Evolutionary conservation across 2,113 vertebrate species (phyloP).

Genomic region (Perccottus glenii): DNA sequence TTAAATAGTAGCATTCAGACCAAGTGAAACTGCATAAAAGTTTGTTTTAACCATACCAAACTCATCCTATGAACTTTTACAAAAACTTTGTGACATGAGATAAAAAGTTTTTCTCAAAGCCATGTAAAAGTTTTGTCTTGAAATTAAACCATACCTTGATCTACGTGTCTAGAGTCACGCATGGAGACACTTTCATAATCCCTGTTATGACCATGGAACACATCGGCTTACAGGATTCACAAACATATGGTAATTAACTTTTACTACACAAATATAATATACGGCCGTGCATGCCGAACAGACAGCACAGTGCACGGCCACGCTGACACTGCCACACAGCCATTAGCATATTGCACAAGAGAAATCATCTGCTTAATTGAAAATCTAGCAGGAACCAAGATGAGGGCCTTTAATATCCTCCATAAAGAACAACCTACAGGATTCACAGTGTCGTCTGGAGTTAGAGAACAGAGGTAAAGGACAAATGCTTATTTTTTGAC

Average conservation of each 20-base stretch:
- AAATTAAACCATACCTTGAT: constrained; percentile 28
- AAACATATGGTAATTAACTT: constrained; percentile 98
- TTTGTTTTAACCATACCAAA: too few relatives aligned
- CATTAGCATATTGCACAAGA: constrained; percentile 94
- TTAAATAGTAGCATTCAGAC: too few relatives aligned
- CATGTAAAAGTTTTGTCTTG: neutral
- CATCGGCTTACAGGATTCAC: constrained; percentile 92
- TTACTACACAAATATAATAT: constrained; percentile 94
- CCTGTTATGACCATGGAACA: constrained; percentile 94
- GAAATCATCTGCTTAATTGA: constrained; percentile 97
- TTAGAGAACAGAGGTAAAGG: neutral
- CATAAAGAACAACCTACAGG: constrained; percentile 43
- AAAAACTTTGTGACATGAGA: too few relatives aligned
- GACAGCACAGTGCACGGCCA: constrained; percentile 4
- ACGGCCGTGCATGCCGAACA: constrained; percentile 43
- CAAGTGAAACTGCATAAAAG: too few relatives aligned
- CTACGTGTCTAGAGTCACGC: constrained; percentile 78
- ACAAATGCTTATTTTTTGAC: neutral
- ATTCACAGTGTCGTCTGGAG: constrained; percentile 21
- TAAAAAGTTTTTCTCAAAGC: too few relatives aligned
- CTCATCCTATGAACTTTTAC: too few relatives aligned
- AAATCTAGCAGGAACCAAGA: constrained; percentile 66
- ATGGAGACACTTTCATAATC: constrained; percentile 95
- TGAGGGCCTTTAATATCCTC: constrained; percentile 47
- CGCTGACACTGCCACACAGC: constrained; percentile 23